Conservation (phyloP, 2,888 invertebrate species). For the Actias luna region DNA sequence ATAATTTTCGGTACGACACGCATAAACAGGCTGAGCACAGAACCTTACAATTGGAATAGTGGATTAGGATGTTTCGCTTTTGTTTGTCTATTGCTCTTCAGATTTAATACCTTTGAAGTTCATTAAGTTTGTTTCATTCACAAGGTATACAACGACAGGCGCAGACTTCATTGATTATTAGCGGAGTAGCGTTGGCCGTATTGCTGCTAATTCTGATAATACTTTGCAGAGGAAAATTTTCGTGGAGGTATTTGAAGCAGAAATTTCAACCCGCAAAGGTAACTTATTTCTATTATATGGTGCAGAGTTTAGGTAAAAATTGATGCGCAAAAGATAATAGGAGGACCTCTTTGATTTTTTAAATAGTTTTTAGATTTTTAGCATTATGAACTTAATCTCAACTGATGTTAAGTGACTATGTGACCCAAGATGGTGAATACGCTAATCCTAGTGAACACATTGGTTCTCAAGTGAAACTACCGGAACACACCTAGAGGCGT, state of each 20-base stretch:
- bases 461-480: no score
- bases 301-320: no score
- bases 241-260: slow-evolving; percentile 69
- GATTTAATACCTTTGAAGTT: neutral
- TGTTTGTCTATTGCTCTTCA: neutral
- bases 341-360: no score
- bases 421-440: no score
- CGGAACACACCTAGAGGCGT: no score
- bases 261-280: slow-evolving; percentile 74
- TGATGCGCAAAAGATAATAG: no score
- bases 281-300: slow-evolving; percentile 14
- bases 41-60: neutral
- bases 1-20: no score
- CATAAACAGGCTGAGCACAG: neutral
- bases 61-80: neutral
- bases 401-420: no score
- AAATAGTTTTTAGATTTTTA: no score
- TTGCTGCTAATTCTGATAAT: slow-evolving; percentile 58
- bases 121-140: slow-evolving; percentile 21
- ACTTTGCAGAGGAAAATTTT: slow-evolving; percentile 58
- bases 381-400: no score
- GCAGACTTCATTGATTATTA: slow-evolving; percentile 65
- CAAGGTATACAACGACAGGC: slow-evolving; percentile 70
- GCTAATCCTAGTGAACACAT: no score
- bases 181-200: slow-evolving; percentile 64